Percentiles rank a stretch among this genome's conserved stretches.
Conservation (phyloP, 2,888 invertebrate genomes). For the Julus scanicus region DNA sequence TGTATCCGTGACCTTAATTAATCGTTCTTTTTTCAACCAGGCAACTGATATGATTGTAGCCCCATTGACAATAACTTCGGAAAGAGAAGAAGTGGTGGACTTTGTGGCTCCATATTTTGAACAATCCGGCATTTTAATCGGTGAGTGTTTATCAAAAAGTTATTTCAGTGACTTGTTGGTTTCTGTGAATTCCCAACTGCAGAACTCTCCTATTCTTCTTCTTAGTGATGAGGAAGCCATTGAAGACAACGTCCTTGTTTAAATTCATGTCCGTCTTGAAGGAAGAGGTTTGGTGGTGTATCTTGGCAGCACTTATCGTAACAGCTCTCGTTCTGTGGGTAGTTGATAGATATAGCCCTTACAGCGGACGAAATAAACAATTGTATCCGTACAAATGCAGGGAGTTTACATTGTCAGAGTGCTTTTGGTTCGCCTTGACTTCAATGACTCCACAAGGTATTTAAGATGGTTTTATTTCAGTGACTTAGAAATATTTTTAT, state of each 20-base stretch:
- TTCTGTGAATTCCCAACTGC: background rate
- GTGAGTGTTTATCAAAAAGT: constrained; percentile 67
- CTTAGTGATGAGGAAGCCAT: constrained; percentile 84
- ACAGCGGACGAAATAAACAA: constrained; percentile 83
- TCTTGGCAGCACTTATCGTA: constrained; percentile 81
- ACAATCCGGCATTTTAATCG: constrained; percentile 89
- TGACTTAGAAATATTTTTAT: background rate
- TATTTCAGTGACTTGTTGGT: background rate
- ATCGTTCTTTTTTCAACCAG: constrained; percentile 67
- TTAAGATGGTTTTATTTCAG: background rate
- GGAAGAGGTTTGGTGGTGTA: constrained; percentile 86
- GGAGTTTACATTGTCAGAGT: constrained; percentile 88
- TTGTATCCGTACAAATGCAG: constrained; percentile 83
- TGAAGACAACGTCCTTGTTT: constrained; percentile 83
- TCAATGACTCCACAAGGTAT: constrained; percentile 85
- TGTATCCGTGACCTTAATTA: background rate
- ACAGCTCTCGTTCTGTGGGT: constrained; percentile 91
- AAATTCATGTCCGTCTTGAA: constrained; percentile 93
- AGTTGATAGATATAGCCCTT: constrained; percentile 89
- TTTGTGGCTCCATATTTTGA: constrained; percentile 92
- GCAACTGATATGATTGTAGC: constrained; percentile 85
- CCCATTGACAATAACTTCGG: constrained; percentile 89
- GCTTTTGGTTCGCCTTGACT: constrained; percentile 93
- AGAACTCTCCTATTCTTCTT: background rate
- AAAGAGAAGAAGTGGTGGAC: constrained; percentile 88